Conservation (phyloP, 2,888 invertebrate genomes). For the Tetheella fluctuosa region DNA sequence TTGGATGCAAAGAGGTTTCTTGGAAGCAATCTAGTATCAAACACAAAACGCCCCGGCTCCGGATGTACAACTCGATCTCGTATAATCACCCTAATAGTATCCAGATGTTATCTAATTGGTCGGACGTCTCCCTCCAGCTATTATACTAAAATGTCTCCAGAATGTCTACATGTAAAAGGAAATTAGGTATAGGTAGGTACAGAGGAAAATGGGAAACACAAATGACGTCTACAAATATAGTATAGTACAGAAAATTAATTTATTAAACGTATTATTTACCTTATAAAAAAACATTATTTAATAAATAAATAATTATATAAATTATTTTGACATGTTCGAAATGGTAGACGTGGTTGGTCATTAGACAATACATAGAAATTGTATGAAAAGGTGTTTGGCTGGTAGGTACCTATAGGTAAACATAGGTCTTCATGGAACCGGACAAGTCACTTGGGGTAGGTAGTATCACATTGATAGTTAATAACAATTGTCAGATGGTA, state of each 20-base stretch:
- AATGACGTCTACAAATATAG: slow-evolving; percentile 60
- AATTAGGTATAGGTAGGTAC: slow-evolving; percentile 18
- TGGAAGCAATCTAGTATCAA: too few species aligned
- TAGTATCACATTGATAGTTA: slow-evolving; percentile 67
- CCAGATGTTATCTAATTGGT: slow-evolving; percentile 13
- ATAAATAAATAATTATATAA: slow-evolving; percentile 75
- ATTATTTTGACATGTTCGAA: slow-evolving; percentile 66
- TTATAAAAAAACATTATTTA: slow-evolving; percentile 76
- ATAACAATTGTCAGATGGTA: slow-evolving; percentile 64
- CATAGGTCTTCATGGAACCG: slow-evolving; percentile 25
- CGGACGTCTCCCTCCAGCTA: slow-evolving; percentile 7
- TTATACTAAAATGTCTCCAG: slow-evolving; percentile 8
- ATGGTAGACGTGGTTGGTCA: slow-evolving; percentile 58
- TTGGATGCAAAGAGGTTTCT: too few species aligned
- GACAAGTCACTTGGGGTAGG: slow-evolving; percentile 41
- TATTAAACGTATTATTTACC: slow-evolving; percentile 75
- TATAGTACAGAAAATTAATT: slow-evolving; percentile 80
- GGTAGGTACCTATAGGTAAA: slow-evolving; percentile 32
- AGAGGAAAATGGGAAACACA: slow-evolving; percentile 32
- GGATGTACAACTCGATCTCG: slow-evolving; percentile 7
- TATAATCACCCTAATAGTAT: slow-evolving; percentile 12
- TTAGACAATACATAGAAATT: slow-evolving; percentile 61
- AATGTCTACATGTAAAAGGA: slow-evolving; percentile 21
- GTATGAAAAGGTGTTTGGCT: slow-evolving; percentile 49
- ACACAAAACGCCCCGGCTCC: background rate